These are phyloP conservation scores for Nesogale talazaci DNA, from an alignment of 2,113 vertebrate species.

Conservation along the genomic window DNA sequence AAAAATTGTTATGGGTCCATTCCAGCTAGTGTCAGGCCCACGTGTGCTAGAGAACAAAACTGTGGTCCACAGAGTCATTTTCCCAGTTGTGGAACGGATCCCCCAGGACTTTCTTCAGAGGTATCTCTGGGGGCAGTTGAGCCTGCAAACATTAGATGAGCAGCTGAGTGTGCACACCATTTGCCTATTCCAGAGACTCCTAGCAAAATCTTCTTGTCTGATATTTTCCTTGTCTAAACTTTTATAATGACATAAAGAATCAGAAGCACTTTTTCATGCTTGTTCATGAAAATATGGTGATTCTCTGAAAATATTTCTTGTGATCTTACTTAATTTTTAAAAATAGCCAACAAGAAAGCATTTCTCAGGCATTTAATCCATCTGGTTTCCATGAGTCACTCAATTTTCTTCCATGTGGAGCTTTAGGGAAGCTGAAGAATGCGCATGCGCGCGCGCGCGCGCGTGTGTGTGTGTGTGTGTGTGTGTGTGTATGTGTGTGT, in stretches of 20 bases:
- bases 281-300: constrained; percentile 17
- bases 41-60: not conserved
- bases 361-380: constrained; percentile 42
- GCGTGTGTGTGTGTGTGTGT: too few relatives aligned
- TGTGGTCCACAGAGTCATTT: not conserved
- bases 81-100: not conserved
- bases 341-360: too few relatives aligned
- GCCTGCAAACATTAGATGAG: not conserved
- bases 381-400: not conserved
- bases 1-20: not conserved
- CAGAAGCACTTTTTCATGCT: not conserved
- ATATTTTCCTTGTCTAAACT: not conserved
- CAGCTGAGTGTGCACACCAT: not conserved
- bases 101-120: not conserved
- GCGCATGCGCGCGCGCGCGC: too few relatives aligned
- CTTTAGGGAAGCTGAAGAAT: not conserved
- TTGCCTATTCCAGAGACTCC: not conserved
- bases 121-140: not conserved
- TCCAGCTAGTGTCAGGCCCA: not conserved
- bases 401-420: not conserved
- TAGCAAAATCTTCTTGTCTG: not conserved
- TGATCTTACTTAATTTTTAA: constrained; percentile 15
- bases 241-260: not conserved
- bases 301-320: constrained; percentile 45
- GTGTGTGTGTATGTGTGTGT: too few relatives aligned